phyloP scores from a whole-genome alignment of 2,113 vertebrate genomes.

The Excalfactoria chinensis region DNA sequence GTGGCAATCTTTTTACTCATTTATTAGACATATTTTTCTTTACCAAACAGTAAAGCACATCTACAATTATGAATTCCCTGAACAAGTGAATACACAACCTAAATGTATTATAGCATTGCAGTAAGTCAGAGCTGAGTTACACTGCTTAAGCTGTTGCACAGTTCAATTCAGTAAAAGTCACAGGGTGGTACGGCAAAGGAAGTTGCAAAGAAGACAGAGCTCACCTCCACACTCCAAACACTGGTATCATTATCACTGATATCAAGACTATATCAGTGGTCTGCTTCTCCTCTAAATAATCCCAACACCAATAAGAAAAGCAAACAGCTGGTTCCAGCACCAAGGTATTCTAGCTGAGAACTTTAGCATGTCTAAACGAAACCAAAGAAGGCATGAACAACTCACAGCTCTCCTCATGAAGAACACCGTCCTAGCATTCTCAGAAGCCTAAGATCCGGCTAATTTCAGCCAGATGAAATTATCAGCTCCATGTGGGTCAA shows the following conservation, averaged over 20 bases:
- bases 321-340: neutral
- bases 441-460: neutral
- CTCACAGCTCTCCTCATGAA: accelerated
- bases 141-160: neutral
- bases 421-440: neutral
- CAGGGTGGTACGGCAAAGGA: neutral
- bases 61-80: neutral
- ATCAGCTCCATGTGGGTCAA: neutral
- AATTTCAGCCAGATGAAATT: neutral
- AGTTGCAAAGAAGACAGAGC: neutral
- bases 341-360: neutral
- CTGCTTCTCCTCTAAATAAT: neutral
- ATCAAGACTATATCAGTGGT: neutral
- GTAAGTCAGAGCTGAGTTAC: neutral
- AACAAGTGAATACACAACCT: neutral
- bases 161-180: neutral
- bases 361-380: neutral
- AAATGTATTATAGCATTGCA: no score
- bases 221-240: neutral
- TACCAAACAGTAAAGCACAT: neutral
- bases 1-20: neutral
- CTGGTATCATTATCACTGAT: neutral
- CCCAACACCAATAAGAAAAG: neutral
- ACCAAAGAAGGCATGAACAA: neutral
- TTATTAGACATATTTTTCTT: neutral